Base-by-base conservation (phyloP, 2,888 invertebrate genomes). In the Stegana nigrithorax region DNA sequence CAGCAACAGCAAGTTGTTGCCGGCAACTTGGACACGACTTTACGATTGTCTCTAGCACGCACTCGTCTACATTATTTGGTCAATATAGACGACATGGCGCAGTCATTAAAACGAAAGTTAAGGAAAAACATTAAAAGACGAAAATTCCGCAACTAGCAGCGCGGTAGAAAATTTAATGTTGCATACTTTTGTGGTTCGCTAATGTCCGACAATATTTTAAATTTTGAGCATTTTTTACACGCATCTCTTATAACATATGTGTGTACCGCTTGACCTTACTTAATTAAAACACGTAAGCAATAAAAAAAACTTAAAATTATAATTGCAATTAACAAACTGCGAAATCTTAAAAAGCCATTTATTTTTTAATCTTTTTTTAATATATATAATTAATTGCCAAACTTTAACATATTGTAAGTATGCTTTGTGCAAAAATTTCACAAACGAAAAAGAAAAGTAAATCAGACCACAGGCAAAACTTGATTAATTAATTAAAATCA, bases 71-170 rank as follows among this genome's bases (percentile, higher is more conserved):
- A 76, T 76, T 76, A 74, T 75, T 78, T 75, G 79, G 77, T 71
- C 79, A 76, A 78, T 76, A 78, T 78, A 76, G 76, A 76, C 76
- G 75, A 72, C 79, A 79, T 71, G 75, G 77, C 72, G 76, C 77
- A 73, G 68, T 72, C 75, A 77, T 76, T 79, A 79, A 76, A 73
- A 76, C 17, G n/a, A 39, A 39, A 39, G 39, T 39, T 4, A 39
- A 14, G 39, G 14, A 39, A 39, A 14, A 14, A n/a, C 5, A 39
- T 8, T 39, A 14, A 8, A 39, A 39, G 2, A n/a, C n/a, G n/a
- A 23, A 42, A 42, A 21, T 8, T n/a, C 25, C 10, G 10, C 10
- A 3, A 36, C 4, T 36, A 36, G 3, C 12, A 32, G 32, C 10
- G 32, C 10, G n/a, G 5, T 32, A 39, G 14, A 14, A 39, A 39